A percentile compares a stretch with the other conserved stretches of the same genome.
Evolutionary conservation across 2,888 invertebrate genomes (phyloP).

Genomic region (Tipula helvola): DNA sequence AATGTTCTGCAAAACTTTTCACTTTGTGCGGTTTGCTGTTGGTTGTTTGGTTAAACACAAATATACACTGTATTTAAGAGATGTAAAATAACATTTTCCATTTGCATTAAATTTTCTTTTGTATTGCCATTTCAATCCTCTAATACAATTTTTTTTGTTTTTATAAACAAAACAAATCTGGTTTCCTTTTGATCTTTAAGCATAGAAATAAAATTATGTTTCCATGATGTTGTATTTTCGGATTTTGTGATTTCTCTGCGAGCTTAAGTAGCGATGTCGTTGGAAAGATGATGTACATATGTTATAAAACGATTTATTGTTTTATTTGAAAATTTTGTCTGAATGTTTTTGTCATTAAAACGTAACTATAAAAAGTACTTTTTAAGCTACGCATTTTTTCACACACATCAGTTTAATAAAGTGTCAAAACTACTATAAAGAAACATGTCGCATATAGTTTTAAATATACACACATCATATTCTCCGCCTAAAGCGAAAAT

Average conservation of each 20-base stretch:
- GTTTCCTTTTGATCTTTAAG: not conserved
- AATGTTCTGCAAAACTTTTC: not conserved
- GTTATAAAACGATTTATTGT: not conserved
- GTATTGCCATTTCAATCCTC: not conserved
- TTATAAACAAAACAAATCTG: not conserved
- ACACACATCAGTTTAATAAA: not conserved
- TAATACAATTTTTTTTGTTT: not conserved
- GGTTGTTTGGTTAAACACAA: not conserved
- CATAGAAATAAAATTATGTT: not conserved
- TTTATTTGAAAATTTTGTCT: not conserved
- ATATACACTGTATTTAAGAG: not conserved
- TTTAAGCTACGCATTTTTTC: not conserved
- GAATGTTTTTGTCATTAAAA: not conserved
- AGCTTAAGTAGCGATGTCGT: not conserved
- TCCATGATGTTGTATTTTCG: not conserved
- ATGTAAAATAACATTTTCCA: not conserved
- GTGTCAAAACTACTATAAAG: not conserved
- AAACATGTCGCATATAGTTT: too few species aligned
- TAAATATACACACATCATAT: too few species aligned
- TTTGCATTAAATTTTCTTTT: not conserved
- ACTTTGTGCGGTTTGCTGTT: not conserved
- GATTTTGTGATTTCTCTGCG: not conserved
- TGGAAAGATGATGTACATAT: not conserved
- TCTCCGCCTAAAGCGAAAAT: too few species aligned
- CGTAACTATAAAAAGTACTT: not conserved